Conservation (phyloP, 2,113 vertebrate genomes). For the Myiopsitta monachus region DNA sequence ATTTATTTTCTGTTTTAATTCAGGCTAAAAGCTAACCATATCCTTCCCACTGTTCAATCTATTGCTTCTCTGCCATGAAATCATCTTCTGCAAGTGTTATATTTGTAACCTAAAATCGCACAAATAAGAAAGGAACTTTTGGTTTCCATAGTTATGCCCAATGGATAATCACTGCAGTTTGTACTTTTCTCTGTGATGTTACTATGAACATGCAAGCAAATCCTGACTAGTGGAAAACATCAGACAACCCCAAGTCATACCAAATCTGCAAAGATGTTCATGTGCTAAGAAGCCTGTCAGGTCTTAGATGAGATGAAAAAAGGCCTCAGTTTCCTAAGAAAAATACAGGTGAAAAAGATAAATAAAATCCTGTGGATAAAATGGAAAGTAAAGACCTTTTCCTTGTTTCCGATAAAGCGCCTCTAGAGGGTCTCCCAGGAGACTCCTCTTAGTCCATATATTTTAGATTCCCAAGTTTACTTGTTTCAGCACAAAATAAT, state of each 20-base stretch:
- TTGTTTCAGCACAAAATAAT: not conserved
- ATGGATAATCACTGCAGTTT: slow-evolving; percentile 33
- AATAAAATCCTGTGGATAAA: not conserved
- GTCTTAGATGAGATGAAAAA: slow-evolving; percentile 27
- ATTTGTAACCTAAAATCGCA: slow-evolving; percentile 11
- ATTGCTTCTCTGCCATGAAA: slow-evolving; percentile 13
- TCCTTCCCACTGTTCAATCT: not conserved
- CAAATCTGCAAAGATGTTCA: not conserved
- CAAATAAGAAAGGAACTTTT: slow-evolving; percentile 33
- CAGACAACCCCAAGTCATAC: not conserved
- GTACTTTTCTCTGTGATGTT: slow-evolving; percentile 10
- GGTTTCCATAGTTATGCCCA: slow-evolving; percentile 34
- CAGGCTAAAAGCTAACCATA: slow-evolving; percentile 16
- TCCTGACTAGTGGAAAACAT: not conserved
- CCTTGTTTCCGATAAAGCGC: not conserved
- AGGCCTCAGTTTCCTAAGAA: not conserved
- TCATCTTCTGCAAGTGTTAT: slow-evolving; percentile 28
- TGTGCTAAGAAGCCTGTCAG: not conserved
- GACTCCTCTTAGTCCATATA: not conserved
- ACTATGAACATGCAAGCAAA: not conserved
- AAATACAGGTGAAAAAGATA: not conserved
- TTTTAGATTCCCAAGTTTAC: not conserved
- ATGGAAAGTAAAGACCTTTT: not conserved
- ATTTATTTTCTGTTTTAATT: slow-evolving; percentile 42
- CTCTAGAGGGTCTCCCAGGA: not conserved